Base-by-base conservation (phyloP, 30 jellyfish, hydroid and myxozoan species). In the Cassiopea andromeda region DNA sequence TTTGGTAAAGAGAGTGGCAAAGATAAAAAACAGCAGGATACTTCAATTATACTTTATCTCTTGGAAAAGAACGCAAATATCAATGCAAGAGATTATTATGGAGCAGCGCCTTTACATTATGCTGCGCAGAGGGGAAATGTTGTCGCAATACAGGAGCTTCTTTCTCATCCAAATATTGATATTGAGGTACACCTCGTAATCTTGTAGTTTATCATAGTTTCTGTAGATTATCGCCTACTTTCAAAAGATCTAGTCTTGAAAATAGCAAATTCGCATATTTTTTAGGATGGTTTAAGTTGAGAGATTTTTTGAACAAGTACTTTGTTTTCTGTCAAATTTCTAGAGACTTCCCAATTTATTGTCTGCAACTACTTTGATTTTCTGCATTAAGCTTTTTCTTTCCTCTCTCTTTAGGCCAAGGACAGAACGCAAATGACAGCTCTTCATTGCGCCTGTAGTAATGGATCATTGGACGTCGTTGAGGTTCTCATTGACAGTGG, bases 381-480 rank as follows among this genome's bases (percentile, higher is more conserved):
- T 27, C 38, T 27, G 38, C 38, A 47, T 47, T 67, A 46, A 6
- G 16, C 81, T 1, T 47, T 2, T 27, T 2, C 59, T 54, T 50
- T 72, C 57, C 5, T 71, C 60, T 64, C 66, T 48, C 77, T 48
- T 1, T 44, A 96, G 99, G 98, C 97, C 47, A 88, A 82, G 73
- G 99, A 96, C 69, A 78, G 97, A 16, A 96, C 98, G 18, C 93
- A 77, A 77, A 96, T 96, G 98, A 96, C 99, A 46, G 97, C 99
- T 27, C 67, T 96, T 57, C 99, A 96, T 78, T 91, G 93, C 70
- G 99, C 98, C 44, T 97, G 97, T 15, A 88, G 98, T 69, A 89
- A 85, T 73, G 98, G 99, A 3, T 88, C 97, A 2, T 49, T 18
- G 46, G 93, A 92, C 9, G 97, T 96, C 77, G 93, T 82, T 15